These are phyloP conservation scores for Kryphioiulus occultus DNA, from an alignment of 2,888 invertebrate species.

Conservation along the genomic window DNA sequence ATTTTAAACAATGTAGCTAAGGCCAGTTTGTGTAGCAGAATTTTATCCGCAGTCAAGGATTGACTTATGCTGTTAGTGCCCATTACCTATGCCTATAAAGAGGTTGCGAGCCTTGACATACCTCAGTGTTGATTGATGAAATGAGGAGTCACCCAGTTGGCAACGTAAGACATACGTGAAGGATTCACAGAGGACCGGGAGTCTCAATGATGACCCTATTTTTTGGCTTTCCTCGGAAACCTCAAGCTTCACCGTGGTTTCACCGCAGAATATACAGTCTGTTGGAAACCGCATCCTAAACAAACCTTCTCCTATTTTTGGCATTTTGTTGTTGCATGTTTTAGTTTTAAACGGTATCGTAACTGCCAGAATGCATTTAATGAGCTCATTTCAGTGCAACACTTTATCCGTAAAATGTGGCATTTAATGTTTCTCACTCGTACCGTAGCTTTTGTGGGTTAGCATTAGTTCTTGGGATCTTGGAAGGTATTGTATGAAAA, in stretches of 20 bases:
- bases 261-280: not conserved
- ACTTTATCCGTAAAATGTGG: too few species aligned
- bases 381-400: not conserved
- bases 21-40: not conserved
- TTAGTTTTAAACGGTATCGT: not conserved
- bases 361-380: not conserved
- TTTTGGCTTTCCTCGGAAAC: not conserved
- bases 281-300: not conserved
- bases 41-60: not conserved
- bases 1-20: not conserved
- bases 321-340: not conserved
- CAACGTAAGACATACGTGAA: not conserved
- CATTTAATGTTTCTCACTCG: too few species aligned
- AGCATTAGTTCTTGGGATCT: too few species aligned
- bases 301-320: not conserved
- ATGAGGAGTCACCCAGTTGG: not conserved
- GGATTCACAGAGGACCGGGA: not conserved
- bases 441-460: too few species aligned
- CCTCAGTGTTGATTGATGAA: slow-evolving; percentile 1
- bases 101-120: not conserved
- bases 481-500: too few species aligned
- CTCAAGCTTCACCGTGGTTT: not conserved
- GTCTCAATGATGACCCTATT: not conserved
- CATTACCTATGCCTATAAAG: not conserved
- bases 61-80: not conserved